A percentile compares a stretch with the other conserved stretches of the same genome.
Evolutionary conservation across 2,888 invertebrate species (phyloP).

Genomic region (Antheraea yamamai): DNA sequence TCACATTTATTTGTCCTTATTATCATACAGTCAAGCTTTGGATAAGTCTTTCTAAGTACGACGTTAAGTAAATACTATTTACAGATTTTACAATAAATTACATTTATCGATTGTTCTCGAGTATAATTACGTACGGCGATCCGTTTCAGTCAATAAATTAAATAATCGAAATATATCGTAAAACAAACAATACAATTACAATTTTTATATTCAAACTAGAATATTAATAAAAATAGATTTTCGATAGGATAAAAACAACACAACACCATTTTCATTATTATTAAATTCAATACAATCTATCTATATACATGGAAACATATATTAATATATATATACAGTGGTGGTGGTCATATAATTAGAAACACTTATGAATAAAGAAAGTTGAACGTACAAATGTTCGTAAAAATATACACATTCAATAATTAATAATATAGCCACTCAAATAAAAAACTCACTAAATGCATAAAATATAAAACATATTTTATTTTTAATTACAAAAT

Average conservation of each 20-base stretch:
- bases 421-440: too few relatives aligned
- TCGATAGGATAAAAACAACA: background rate
- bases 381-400: too few relatives aligned
- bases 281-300: background rate
- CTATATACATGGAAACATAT: too few relatives aligned
- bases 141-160: conserved; percentile 2
- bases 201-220: background rate
- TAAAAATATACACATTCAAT: too few relatives aligned
- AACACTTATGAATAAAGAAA: too few relatives aligned
- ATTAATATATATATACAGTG: too few relatives aligned
- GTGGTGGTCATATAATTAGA: too few relatives aligned
- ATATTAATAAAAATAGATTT: background rate
- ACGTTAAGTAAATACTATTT: conserved; percentile 32
- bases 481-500: too few relatives aligned
- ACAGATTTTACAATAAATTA: conserved; percentile 15
- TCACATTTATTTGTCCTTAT: conserved; percentile 27
- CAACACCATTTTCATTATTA: background rate
- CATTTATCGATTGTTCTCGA: conserved; percentile 10
- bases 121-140: conserved; percentile 13
- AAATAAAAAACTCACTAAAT: too few relatives aligned
- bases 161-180: background rate
- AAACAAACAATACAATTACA: background rate
- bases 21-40: conserved; percentile 31
- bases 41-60: conserved; percentile 37
- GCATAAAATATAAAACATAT: too few relatives aligned